Percentiles rank a stretch among this genome's conserved stretches.
Conservation (phyloP, 2,797 vertebrate species). For the Darevskia mixta region DNA sequence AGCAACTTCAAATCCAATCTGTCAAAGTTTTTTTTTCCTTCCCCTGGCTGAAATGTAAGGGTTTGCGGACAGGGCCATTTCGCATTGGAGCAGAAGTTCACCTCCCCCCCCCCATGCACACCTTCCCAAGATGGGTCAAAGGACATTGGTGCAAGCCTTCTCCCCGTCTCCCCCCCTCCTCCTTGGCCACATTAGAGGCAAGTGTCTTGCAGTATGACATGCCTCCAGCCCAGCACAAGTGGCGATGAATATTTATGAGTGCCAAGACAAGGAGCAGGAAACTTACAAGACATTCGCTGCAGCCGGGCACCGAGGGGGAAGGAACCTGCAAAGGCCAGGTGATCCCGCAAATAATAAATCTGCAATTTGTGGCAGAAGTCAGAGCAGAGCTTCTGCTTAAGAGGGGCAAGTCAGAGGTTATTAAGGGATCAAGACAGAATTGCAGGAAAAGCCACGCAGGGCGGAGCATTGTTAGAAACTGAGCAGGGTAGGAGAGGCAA, state of each 20-base stretch:
- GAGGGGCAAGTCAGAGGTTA: neutral
- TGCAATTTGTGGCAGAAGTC: neutral
- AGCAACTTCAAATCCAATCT: neutral
- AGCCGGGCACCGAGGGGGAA: conserved; percentile 36
- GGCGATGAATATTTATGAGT: conserved; percentile 65
- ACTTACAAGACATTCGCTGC: conserved; percentile 43
- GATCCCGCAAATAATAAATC: neutral
- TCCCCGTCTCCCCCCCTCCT: rapidly evolving
- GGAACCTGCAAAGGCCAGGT: conserved; percentile 10
- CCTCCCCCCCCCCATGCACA: rapidly evolving
- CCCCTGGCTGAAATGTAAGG: neutral
- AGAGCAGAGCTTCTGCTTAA: neutral
- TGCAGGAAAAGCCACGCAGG: neutral
- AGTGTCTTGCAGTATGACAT: conserved; percentile 45
- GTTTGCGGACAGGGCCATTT: neutral
- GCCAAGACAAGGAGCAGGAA: conserved; percentile 56
- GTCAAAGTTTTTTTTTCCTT: conserved; percentile 2
- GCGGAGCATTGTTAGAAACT: neutral
- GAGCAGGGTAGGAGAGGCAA: no score
- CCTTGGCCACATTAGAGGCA: conserved; percentile 38
- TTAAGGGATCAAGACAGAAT: neutral
- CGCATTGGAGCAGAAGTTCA: neutral
- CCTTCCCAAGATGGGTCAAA: conserved; percentile 32
- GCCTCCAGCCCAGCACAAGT: conserved; percentile 40
- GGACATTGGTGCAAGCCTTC: neutral